phyloP scores from a whole-genome alignment of 2,113 vertebrate genomes.

The Pipa parva region DNA sequence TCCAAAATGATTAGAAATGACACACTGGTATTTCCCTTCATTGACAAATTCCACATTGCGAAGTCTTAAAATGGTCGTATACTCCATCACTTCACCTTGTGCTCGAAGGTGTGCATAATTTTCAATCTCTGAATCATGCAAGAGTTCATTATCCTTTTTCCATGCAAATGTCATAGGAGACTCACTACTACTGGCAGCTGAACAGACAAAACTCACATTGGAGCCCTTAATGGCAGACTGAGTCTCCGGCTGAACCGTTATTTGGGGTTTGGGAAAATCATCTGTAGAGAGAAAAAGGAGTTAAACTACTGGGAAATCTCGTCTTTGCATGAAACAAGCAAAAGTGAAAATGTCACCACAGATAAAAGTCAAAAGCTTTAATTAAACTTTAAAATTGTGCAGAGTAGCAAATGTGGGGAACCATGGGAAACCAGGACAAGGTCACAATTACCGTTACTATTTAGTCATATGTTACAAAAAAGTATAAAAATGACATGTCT shows the following conservation, averaged over 20 bases:
- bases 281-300: conserved; percentile 62
- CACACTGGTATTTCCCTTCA: conserved; percentile 93
- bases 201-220: conserved; percentile 91
- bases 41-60: conserved; percentile 80
- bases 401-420: too few relatives aligned
- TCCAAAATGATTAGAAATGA: conserved; percentile 97
- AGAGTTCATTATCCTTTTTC: conserved; percentile 93
- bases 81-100: conserved; percentile 83
- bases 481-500: too few relatives aligned
- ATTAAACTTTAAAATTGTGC: too few relatives aligned
- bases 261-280: conserved; percentile 96
- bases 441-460: too few relatives aligned
- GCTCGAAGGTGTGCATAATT: conserved; percentile 86
- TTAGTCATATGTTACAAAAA: too few relatives aligned
- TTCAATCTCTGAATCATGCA: conserved; percentile 84
- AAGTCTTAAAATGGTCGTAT: conserved; percentile 85
- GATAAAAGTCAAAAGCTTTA: conserved; percentile 44
- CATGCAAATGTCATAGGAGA: conserved; percentile 96
- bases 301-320: too few relatives aligned
- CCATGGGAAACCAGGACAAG: too few relatives aligned
- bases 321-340: conserved; percentile 27
- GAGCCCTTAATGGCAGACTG: conserved; percentile 86
- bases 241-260: conserved; percentile 92
- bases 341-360: too few relatives aligned
- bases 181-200: conserved; percentile 92